Conservation (phyloP, 2,888 invertebrate species). For the Phlogophora meticulosa region DNA sequence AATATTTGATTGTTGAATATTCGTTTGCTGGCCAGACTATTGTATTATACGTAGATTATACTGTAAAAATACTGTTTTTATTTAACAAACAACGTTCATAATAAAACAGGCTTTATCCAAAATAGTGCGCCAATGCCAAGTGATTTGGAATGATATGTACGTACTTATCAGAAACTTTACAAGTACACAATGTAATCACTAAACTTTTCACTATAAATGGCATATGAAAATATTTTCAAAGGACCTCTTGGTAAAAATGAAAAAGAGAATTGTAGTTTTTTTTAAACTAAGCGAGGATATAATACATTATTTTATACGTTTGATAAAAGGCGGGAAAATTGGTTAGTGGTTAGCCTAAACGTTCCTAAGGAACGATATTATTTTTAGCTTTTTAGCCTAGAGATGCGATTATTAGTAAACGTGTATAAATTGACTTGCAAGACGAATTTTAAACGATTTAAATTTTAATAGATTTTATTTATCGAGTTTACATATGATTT, state of each 20-base stretch:
- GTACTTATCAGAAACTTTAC: slow-evolving; percentile 24
- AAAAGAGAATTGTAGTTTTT: not conserved
- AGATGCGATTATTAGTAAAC: not conserved
- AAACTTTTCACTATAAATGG: slow-evolving; percentile 38
- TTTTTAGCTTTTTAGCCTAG: slow-evolving; percentile 7
- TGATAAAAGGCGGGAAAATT: not conserved
- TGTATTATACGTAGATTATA: not conserved
- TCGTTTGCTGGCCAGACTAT: too few relatives aligned
- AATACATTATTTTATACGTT: not conserved
- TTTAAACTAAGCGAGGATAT: not conserved
- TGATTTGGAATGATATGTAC: slow-evolving; percentile 60
- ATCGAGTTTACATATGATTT: slow-evolving; percentile 13
- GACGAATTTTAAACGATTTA: not conserved
- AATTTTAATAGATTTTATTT: not conserved
- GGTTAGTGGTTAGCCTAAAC: not conserved
- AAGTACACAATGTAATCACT: slow-evolving; percentile 8
- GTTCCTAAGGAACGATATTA: not conserved
- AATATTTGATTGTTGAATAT: not conserved
- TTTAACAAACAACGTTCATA: slow-evolving; percentile 5
- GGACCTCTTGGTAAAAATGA: slow-evolving; percentile 44
- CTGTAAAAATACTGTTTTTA: not conserved
- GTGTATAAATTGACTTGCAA: slow-evolving; percentile 20
- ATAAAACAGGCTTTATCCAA: slow-evolving; percentile 1
- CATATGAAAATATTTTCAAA: slow-evolving; percentile 59
- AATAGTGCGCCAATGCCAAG: slow-evolving; percentile 17